These are phyloP conservation scores for Phalacrocorax brasilianus DNA, from an alignment of 2,113 vertebrate species.

Conservation along the genomic window DNA sequence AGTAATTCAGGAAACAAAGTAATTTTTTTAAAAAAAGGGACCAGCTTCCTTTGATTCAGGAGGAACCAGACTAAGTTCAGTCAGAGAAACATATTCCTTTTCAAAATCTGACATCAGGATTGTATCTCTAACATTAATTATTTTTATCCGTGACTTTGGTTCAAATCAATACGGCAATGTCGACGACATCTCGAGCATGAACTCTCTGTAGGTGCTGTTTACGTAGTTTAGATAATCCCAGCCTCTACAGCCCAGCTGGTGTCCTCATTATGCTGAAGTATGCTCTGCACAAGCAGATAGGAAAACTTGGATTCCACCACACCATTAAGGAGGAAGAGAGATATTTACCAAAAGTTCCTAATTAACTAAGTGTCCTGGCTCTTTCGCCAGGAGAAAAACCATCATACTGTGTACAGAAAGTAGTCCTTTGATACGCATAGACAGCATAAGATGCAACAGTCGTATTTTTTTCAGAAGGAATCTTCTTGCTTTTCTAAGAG, in stretches of 20 bases:
- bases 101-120: not conserved
- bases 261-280: not conserved
- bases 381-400: not conserved
- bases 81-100: not conserved
- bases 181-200: not conserved
- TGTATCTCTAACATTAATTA: not conserved
- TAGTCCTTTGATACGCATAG: not conserved
- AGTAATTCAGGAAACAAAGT: not conserved
- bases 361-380: not conserved
- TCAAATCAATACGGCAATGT: not conserved
- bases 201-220: not conserved
- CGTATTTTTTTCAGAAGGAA: not conserved
- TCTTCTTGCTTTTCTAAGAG: not conserved
- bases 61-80: not conserved
- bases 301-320: not conserved
- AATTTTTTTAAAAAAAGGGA: not conserved
- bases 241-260: not conserved
- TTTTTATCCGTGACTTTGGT: conserved; percentile 4
- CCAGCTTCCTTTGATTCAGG: not conserved
- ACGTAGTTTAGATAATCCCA: not conserved
- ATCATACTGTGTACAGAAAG: not conserved
- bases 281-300: not conserved
- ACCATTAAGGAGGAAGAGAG: not conserved
- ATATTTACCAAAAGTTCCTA: not conserved
- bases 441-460: not conserved